Conservation (phyloP, 2,113 vertebrate genomes). For the Dromiciops gliroides region DNA sequence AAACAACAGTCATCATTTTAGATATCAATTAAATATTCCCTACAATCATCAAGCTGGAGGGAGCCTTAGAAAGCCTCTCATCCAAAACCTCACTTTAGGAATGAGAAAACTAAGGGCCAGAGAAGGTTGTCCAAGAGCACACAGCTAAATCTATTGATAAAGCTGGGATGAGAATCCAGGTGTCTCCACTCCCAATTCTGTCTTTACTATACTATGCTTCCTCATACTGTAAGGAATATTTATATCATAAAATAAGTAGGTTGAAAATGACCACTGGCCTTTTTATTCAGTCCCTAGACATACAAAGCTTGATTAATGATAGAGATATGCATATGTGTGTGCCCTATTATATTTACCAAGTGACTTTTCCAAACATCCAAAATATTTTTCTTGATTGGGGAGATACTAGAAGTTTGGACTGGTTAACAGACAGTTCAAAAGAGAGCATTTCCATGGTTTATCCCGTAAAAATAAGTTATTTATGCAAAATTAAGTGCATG, state of each 20-base stretch:
- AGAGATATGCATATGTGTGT: not conserved
- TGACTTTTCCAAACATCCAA: not conserved
- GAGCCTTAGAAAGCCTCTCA: not conserved
- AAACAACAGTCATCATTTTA: not conserved
- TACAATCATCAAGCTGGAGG: not conserved
- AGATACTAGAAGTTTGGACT: not conserved
- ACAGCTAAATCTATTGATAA: not conserved
- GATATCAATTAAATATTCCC: not conserved
- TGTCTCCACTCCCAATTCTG: not conserved
- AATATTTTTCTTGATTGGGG: slow-evolving; percentile 30
- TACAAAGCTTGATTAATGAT: not conserved
- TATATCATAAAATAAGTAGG: not conserved
- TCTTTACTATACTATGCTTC: not conserved
- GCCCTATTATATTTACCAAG: not conserved
- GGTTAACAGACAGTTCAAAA: slow-evolving; percentile 59
- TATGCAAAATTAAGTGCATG: slow-evolving; percentile 45
- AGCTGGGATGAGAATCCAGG: not conserved
- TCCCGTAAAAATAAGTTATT: slow-evolving; percentile 67
- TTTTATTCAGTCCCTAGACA: not conserved
- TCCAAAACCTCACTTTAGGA: not conserved
- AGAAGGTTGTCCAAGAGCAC: not conserved
- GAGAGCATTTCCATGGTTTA: slow-evolving; percentile 65
- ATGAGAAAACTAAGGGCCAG: not conserved
- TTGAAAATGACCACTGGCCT: not conserved
- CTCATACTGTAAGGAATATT: not conserved